Evolutionary conservation across 2,888 invertebrate genomes (phyloP).

Genomic region (Dryadula phaetusa): DNA sequence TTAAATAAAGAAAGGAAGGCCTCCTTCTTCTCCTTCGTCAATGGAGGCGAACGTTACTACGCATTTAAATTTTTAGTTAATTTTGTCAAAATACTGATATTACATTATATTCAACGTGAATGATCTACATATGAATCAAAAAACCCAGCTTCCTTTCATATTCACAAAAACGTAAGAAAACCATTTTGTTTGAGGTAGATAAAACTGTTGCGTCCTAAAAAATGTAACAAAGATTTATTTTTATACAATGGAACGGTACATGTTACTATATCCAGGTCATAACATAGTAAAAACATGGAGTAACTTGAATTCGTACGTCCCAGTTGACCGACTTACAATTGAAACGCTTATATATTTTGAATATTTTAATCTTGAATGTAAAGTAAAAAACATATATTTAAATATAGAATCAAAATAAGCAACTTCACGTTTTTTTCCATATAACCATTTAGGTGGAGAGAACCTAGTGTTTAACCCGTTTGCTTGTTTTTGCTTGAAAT

Average conservation of each 20-base stretch:
- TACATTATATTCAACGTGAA: background rate
- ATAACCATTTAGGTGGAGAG: too few species aligned
- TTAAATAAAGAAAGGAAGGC: too few species aligned
- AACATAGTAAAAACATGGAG: slow-evolving; percentile 16
- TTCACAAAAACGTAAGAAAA: slow-evolving; percentile 4
- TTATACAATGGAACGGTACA: slow-evolving; percentile 16
- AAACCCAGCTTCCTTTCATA: background rate
- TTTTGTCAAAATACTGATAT: background rate
- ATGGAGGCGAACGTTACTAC: too few species aligned
- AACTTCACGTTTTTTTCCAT: too few species aligned
- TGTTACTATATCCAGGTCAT: slow-evolving; percentile 23
- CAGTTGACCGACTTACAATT: slow-evolving; percentile 17
- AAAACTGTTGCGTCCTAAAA: slow-evolving; percentile 21
- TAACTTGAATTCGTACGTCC: slow-evolving; percentile 17
- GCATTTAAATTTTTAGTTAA: too few species aligned
- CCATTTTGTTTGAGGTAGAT: background rate
- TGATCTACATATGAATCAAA: background rate
- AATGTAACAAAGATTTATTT: slow-evolving; percentile 17
- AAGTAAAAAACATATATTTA: background rate
- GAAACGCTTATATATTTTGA: background rate
- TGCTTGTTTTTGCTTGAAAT: too few species aligned
- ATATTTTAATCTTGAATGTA: background rate
- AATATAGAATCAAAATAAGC: too few species aligned
- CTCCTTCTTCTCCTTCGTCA: too few species aligned
- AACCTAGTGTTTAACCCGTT: too few species aligned